These are phyloP conservation scores for Rhopilema esculentum DNA, from an alignment of 30 jellyfish, hydroid and myxozoan species.

Conservation along the genomic window DNA sequence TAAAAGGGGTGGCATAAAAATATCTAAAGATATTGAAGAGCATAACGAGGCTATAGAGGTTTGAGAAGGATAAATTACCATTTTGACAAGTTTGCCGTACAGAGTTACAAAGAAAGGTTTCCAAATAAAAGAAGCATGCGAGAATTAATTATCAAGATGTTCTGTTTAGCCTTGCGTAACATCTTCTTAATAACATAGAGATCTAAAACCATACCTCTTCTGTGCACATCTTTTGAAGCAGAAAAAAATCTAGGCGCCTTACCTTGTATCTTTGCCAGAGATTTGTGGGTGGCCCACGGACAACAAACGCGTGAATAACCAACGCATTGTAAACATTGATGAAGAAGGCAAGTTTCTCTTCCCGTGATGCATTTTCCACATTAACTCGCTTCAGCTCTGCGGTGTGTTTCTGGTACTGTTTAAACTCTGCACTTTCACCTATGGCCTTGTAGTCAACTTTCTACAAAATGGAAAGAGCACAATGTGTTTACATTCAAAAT, in stretches of 20 bases:
- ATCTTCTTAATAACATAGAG: background rate
- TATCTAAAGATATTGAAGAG: no score
- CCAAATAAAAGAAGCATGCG: no score
- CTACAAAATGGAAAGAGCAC: slow-evolving; percentile 18
- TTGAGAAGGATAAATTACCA: no score
- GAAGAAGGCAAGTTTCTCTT: slow-evolving; percentile 87
- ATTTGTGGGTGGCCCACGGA: slow-evolving; percentile 89
- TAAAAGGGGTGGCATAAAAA: no score
- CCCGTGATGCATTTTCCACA: slow-evolving; percentile 65
- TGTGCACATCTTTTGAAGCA: background rate
- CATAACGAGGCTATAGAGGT: no score
- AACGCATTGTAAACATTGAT: slow-evolving; percentile 85
- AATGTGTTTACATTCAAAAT: background rate
- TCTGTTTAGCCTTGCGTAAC: no score
- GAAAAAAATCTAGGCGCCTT: background rate
- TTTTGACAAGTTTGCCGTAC: no score
- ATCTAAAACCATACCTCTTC: background rate
- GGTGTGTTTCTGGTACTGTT: slow-evolving; percentile 76
- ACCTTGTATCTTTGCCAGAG: slow-evolving; percentile 95
- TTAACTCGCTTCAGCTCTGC: slow-evolving; percentile 90
- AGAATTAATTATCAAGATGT: no score
- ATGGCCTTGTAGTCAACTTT: slow-evolving; percentile 87
- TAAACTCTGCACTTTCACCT: slow-evolving; percentile 72
- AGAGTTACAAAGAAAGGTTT: no score
- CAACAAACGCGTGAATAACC: slow-evolving; percentile 89